Evolutionary conservation across 2,113 vertebrate species (phyloP), one percentile per base, ranked within the genome.

Genomic region (Odontophorus gujanensis): DNA sequence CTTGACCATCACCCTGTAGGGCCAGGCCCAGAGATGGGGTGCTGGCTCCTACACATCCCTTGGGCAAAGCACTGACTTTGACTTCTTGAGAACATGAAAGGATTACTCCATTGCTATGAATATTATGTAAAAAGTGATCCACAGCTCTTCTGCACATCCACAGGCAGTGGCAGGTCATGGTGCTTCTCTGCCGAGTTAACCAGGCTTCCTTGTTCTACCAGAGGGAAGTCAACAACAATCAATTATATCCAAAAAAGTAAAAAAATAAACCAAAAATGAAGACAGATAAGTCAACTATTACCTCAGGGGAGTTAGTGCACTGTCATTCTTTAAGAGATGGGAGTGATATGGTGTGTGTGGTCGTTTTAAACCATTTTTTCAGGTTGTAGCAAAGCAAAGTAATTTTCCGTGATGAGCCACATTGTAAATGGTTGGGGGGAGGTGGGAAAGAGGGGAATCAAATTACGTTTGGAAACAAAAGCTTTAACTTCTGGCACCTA

Each of bases 401-500:
- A 0, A 7, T 91, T 95, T 93, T 87, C 65, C 83, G 8, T 63
- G 48, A 94, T 65, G 50, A 74, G 57, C 75, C 25, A 40, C 1
- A 0, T 72, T 83, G 48, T 57, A 92, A 95, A 91, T 65, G 67
- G 66, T 72, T 77, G 84, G 42, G 61, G 66, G 36, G 32, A 73
- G 43, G 13, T 88, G 68, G 38, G 68, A 81, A 43, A 88, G 61
- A 45, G 11, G 26, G 72, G 90, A 90, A 62, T 97, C 85, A 66
- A 81, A 94, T 89, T 95, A 65, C 78, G 34, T 96, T 90, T 84
- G 93, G 89, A 95, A 92, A 97, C 92, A 96, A 97, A 97, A 96
- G 94, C 91, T 95, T 94, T 97, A 95, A 97, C 93, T 97, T 97
- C 95, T 95, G 97, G 95, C 97, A 97, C 96, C 84, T 93, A 94